Evolutionary conservation across 64 coral and sea anemone species (phyloP), one percentile per base, ranked within the genome.

Genomic region (Actinia equina): DNA sequence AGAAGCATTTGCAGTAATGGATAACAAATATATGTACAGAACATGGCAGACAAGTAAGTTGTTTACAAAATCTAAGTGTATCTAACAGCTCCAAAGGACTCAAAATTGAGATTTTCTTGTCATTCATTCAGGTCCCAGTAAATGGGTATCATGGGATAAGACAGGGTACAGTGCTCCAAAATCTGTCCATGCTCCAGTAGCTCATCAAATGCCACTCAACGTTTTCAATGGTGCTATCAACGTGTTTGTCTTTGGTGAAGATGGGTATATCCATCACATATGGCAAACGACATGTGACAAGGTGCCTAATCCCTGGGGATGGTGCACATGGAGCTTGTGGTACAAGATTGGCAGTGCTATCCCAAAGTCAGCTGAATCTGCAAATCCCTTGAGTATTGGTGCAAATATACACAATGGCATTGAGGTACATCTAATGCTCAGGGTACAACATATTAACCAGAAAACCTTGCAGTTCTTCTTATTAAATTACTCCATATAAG

Each of bases 201-300:
- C 92, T 20, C 94, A 97, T 41, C 55, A 85, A 19, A 97, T 97
- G 94, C 86, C 83, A 52, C 45, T 83, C 71, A 93, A 87, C 19
- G 12, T 90, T 23, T 97, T 97, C 88, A 97, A 93, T 91, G 94
- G 94, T 20, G 52, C 70, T 15, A 79, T 97, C 2, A 97, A 93
- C 86, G 94, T 97, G 49, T 97, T 97, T 42, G 19, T 97, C 19
- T 88, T 89, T 81, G 91, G 94, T 17, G 85, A 91, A 42, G 94
- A 97, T 91, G 91, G 94, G 2, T 82, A 86, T 52, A 13, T 97
- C 5, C 94, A 97, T 77, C 94, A 97, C 76, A 97, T 97, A 78
- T 97, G 91, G 91, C 94, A 97, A 79, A 97, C 94, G 71, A 97
- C 94, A 19, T 97, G 94, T 25, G 94, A 93, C 88, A 97, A 97